A percentile compares a stretch with the other conserved stretches of the same genome.
These are phyloP conservation scores for Menidia beryllina DNA, from an alignment of 2,113 vertebrate genomes.

Conservation along the genomic window DNA sequence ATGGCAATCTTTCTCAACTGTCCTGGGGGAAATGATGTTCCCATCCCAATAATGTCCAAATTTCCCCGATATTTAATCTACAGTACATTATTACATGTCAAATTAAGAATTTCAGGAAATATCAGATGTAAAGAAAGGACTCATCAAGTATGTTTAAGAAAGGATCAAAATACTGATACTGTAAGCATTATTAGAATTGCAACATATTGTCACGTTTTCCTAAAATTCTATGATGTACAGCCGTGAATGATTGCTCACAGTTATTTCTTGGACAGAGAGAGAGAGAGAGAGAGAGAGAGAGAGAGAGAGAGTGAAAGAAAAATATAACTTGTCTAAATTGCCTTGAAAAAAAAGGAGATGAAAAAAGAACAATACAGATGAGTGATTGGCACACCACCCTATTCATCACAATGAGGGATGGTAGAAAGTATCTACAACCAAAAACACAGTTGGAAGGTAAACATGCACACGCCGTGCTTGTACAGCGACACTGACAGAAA, in stretches of 20 bases:
- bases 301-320: conserved; percentile 18
- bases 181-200: conserved; percentile 36
- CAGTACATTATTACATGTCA: too few species aligned
- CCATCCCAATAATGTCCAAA: conserved; percentile 45
- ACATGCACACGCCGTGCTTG: conserved; percentile 45
- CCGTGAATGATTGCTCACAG: conserved; percentile 51
- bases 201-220: conserved; percentile 34
- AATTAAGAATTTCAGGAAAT: conserved; percentile 21
- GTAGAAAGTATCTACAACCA: conserved; percentile 63
- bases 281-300: conserved; percentile 24
- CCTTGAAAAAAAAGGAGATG: conserved; percentile 52
- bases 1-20: conserved; percentile 34
- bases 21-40: conserved; percentile 30
- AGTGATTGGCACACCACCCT: conserved; percentile 71
- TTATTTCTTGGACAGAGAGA: conserved; percentile 41
- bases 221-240: conserved; percentile 51
- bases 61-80: conserved; percentile 29
- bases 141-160: conserved; percentile 25
- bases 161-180: conserved; percentile 29
- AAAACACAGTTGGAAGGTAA: conserved; percentile 65
- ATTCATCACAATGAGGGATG: conserved; percentile 78
- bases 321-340: conserved; percentile 61
- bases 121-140: conserved; percentile 14
- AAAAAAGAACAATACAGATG: conserved; percentile 71
- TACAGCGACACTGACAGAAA: conserved; percentile 40